A percentile compares a stretch with the other conserved stretches of the same genome.
These are phyloP conservation scores for Eulemur macaco DNA, from an alignment of 2,113 vertebrate species.

Conservation along the genomic window DNA sequence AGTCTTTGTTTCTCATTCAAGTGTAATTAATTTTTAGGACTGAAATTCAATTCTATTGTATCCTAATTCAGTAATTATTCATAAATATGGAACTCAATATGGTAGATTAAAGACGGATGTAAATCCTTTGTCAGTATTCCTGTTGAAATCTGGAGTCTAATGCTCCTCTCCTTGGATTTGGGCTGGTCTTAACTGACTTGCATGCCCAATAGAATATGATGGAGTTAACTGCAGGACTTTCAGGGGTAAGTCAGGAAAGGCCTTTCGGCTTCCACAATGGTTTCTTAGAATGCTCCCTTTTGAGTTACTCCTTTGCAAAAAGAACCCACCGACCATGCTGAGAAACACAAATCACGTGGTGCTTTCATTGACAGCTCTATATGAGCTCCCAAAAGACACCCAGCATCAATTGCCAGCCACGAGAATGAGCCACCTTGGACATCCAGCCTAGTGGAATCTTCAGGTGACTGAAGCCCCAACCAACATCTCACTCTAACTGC, in stretches of 20 bases:
- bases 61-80: not conserved
- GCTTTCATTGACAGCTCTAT: not conserved
- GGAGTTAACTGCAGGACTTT: not conserved
- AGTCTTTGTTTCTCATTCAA: not conserved
- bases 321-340: not conserved
- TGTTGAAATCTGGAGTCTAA: not conserved
- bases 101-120: not conserved
- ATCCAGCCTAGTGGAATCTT: not conserved
- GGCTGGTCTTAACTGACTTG: not conserved
- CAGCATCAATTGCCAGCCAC: rapidly evolving
- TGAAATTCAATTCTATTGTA: not conserved
- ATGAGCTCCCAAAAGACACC: not conserved
- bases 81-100: not conserved
- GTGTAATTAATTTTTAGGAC: slow-evolving; percentile 2
- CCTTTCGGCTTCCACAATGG: not conserved
- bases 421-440: not conserved
- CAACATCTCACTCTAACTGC: not conserved
- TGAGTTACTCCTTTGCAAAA: not conserved
- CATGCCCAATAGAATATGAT: not conserved
- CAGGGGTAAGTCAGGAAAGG: not conserved
- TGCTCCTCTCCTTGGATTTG: not conserved
- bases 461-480: not conserved
- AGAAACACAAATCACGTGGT: not conserved
- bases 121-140: not conserved
- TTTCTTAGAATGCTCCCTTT: not conserved